These are phyloP conservation scores for Nothobranchius kuhntae DNA, from an alignment of 2,113 vertebrate species.

Conservation along the genomic window DNA sequence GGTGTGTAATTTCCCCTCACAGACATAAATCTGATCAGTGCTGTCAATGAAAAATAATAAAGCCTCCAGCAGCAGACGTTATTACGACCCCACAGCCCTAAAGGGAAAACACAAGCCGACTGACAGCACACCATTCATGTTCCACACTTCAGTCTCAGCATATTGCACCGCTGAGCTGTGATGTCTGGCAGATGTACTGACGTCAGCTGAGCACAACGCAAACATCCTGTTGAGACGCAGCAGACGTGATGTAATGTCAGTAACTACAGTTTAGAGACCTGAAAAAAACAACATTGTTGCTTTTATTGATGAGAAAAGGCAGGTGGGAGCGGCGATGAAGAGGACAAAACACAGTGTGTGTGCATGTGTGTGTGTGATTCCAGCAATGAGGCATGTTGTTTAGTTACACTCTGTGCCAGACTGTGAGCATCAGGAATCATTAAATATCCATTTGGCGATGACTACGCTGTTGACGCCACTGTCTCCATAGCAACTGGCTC, in stretches of 20 bases:
- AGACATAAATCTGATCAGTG: constrained; percentile 6
- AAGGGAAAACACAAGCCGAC: neutral
- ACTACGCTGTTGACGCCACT: constrained; percentile 37
- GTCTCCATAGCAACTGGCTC: constrained; percentile 67
- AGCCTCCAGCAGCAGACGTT: constrained; percentile 2
- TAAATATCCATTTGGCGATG: constrained; percentile 39
- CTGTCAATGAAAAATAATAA: constrained; percentile 8
- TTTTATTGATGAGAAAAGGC: constrained; percentile 17
- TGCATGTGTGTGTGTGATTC: constrained; percentile 18
- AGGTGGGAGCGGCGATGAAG: neutral
- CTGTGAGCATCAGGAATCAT: constrained; percentile 56
- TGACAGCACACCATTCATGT: constrained; percentile 34
- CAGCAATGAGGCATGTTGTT: constrained; percentile 41
- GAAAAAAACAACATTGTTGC: constrained; percentile 34
- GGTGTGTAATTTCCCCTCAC: neutral
- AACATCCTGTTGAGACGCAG: constrained; percentile 48
- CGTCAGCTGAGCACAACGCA: constrained; percentile 42
- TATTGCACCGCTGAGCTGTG: constrained; percentile 23
- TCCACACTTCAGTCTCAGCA: constrained; percentile 6
- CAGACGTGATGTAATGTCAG: constrained; percentile 56
- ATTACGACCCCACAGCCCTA: neutral
- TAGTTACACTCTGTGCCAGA: constrained; percentile 52
- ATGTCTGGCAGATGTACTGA: constrained; percentile 51
- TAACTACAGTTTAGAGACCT: constrained; percentile 20
- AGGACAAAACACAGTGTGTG: constrained; percentile 19